A percentile compares a stretch with the other conserved stretches of the same genome.
Evolutionary conservation across 2,888 invertebrate species (phyloP).

Genomic region (Embidobia sp.): DNA sequence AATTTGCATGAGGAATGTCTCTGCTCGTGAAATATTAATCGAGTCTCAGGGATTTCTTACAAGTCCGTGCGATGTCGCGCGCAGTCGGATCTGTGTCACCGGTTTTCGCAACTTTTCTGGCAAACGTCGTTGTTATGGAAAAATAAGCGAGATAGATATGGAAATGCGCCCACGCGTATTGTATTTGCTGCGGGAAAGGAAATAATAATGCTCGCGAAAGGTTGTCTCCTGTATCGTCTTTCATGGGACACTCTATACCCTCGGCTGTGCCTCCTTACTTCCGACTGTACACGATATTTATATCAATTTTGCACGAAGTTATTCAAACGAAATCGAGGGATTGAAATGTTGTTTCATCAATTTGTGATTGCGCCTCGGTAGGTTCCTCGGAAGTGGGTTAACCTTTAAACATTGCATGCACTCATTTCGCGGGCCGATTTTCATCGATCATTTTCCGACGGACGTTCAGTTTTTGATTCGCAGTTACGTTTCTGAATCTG

Average conservation of each 20-base stretch:
- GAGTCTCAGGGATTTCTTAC: conserved; percentile 2
- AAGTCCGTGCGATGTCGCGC: neutral
- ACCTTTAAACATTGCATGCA: conserved; percentile 17
- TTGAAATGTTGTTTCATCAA: conserved; percentile 35
- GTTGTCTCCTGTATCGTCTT: conserved; percentile 10
- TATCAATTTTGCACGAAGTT: conserved; percentile 21
- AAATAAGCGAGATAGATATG: conserved; percentile 29
- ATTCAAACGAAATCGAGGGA: conserved; percentile 11
- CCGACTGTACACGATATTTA: conserved; percentile 24
- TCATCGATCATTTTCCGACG: conserved; percentile 1
- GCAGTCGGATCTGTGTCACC: conserved; percentile 17
- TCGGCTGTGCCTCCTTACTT: conserved; percentile 10
- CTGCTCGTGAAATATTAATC: conserved; percentile 20
- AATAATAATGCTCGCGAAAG: conserved; percentile 38
- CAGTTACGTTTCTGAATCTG: too few species aligned
- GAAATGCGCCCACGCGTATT: conserved; percentile 26
- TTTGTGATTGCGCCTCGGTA: conserved; percentile 5
- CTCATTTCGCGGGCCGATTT: conserved; percentile 6
- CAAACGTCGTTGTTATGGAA: conserved; percentile 31
- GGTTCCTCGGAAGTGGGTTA: conserved; percentile 23
- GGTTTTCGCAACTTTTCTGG: conserved; percentile 33
- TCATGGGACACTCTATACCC: conserved; percentile 32
- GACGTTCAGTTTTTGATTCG: too few species aligned
- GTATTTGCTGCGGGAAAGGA: conserved; percentile 31
- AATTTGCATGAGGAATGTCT: too few species aligned